These are phyloP conservation scores for Synchiropus splendidus DNA, from an alignment of 2,113 vertebrate species.

Conservation along the genomic window DNA sequence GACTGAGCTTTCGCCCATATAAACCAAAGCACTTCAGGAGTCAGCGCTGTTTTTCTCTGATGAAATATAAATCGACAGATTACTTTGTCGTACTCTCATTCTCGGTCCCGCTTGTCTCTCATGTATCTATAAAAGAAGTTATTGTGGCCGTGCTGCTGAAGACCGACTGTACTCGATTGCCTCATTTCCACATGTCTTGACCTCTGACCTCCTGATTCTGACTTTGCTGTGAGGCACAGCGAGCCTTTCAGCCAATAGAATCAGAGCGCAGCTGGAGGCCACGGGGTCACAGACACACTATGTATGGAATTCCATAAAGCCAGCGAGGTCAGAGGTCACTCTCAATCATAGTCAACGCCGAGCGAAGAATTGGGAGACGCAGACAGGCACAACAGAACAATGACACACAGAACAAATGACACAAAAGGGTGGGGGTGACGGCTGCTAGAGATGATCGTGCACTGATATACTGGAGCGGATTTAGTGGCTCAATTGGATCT, in stretches of 20 bases:
- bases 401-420: slow-evolving; percentile 5
- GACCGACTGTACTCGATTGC: slow-evolving; percentile 36
- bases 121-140: slow-evolving; percentile 26
- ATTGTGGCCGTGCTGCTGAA: slow-evolving; percentile 48
- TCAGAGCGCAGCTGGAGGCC: slow-evolving; percentile 36
- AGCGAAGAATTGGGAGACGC: slow-evolving; percentile 28
- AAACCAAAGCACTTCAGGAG: no score
- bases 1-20: no score
- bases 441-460: slow-evolving; percentile 1
- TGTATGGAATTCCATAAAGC: slow-evolving; percentile 64
- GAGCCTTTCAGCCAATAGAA: slow-evolving; percentile 55
- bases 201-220: slow-evolving; percentile 52
- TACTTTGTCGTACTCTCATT: slow-evolving; percentile 6
- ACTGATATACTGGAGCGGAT: not conserved
- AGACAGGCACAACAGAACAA: slow-evolving; percentile 34
- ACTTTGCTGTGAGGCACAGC: slow-evolving; percentile 37
- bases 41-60: not conserved
- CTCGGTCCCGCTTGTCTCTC: slow-evolving; percentile 1
- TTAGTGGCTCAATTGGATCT: not conserved
- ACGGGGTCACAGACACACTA: slow-evolving; percentile 39
- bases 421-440: slow-evolving; percentile 2
- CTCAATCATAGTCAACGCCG: slow-evolving; percentile 53
- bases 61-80: not conserved
- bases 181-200: slow-evolving; percentile 50
- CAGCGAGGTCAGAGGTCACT: slow-evolving; percentile 38